Percentiles rank a stretch among this genome's conserved stretches.
phyloP scores from a whole-genome alignment of 2,113 vertebrate genomes.

The Cricetomys ansorgei region DNA sequence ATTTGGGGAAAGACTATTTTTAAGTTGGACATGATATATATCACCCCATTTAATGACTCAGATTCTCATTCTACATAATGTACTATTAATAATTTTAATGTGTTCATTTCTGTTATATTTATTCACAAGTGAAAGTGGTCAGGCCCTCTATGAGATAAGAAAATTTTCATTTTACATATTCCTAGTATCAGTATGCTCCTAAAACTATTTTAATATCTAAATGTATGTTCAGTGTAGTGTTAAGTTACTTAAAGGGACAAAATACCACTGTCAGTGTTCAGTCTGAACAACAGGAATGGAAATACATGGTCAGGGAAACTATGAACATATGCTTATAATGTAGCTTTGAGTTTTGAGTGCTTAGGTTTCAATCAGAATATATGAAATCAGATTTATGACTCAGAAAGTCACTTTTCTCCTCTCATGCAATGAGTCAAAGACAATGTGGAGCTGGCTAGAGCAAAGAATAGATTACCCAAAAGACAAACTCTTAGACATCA shows the following conservation, averaged over 20 bases:
- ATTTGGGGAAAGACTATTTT: background rate
- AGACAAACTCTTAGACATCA: background rate
- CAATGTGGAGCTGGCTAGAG: background rate
- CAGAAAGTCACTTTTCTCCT: background rate
- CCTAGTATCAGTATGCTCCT: background rate
- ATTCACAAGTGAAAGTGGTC: background rate
- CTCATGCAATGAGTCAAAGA: background rate
- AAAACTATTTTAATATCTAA: background rate
- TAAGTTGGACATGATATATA: background rate
- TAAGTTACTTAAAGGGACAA: background rate
- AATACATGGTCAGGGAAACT: background rate
- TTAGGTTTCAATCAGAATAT: slow-evolving; percentile 43
- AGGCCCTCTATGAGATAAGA: background rate
- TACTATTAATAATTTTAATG: background rate
- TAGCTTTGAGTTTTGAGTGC: slow-evolving; percentile 6
- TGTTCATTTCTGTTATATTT: background rate
- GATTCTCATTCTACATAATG: background rate
- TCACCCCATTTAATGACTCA: background rate
- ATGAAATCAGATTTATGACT: slow-evolving; percentile 51
- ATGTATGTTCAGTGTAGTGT: background rate
- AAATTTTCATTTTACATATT: background rate
- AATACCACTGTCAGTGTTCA: background rate
- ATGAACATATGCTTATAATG: background rate
- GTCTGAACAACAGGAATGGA: background rate
- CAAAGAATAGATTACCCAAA: background rate